A percentile compares a stretch with the other conserved stretches of the same genome.
phyloP scores from a whole-genome alignment of 1,140 invertebrate species.

The Euura lappo region DNA sequence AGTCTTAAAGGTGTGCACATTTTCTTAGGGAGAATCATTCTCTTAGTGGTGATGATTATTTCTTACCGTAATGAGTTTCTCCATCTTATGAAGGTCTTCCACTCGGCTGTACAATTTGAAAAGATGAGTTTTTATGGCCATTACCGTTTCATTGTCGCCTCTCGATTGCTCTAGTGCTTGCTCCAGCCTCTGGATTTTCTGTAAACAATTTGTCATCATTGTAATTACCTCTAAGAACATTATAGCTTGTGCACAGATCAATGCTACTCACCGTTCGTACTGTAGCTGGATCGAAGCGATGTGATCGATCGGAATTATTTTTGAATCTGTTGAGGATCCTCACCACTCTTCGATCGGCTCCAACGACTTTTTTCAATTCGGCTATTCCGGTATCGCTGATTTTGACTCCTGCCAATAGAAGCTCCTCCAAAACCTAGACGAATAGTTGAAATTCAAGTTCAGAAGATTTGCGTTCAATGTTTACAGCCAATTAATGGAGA shows the following conservation, averaged over 20 bases:
- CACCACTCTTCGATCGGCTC: no score
- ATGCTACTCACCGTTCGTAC: not conserved
- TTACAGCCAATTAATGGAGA: no score
- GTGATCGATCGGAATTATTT: no score
- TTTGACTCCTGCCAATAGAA: no score
- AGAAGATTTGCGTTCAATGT: no score
- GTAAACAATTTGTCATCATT: slow-evolving; percentile 28
- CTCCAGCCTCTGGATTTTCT: slow-evolving; percentile 59
- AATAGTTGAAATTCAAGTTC: no score
- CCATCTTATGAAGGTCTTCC: not conserved
- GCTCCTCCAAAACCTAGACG: no score
- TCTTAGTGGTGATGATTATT: not conserved
- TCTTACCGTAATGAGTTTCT: no score
- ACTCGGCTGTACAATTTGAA: slow-evolving; percentile 58
- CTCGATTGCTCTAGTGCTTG: slow-evolving; percentile 60
- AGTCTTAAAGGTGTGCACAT: slow-evolving; percentile 37
- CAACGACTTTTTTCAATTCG: no score
- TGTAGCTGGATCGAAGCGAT: no score
- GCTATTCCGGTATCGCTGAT: no score
- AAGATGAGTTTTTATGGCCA: slow-evolving; percentile 66
- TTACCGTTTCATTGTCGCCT: slow-evolving; percentile 60
- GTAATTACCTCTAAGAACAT: slow-evolving; percentile 41
- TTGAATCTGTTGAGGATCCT: no score
- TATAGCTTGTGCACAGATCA: slow-evolving; percentile 17
- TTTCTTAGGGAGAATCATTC: not conserved